A percentile compares a stretch with the other conserved stretches of the same genome.
phyloP scores from a whole-genome alignment of 2,113 vertebrate genomes.

The Ondatra zibethicus region DNA sequence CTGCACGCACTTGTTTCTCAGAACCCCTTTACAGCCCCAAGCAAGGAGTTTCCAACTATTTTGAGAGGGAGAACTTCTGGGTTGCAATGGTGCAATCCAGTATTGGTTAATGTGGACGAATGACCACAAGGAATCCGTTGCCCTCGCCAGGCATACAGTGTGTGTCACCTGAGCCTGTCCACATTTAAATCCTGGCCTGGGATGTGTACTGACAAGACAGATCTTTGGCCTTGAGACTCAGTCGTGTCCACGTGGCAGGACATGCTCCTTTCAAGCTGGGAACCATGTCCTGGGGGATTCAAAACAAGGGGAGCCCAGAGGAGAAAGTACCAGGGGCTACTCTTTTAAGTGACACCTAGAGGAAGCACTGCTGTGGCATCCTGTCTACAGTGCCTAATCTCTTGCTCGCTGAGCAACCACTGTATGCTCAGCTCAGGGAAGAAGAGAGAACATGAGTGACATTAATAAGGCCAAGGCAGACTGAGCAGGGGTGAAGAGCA shows the following conservation, averaged over 20 bases:
- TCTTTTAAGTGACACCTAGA: neutral
- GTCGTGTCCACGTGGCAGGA: neutral
- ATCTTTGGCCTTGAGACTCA: neutral
- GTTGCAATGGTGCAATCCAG: neutral
- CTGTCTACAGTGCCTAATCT: neutral
- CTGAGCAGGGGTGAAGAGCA: neutral
- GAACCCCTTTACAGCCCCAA: neutral
- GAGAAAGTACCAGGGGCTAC: neutral
- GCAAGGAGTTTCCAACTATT: slow-evolving; percentile 2
- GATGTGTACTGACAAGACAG: accelerated
- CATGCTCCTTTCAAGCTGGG: neutral
- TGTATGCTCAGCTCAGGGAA: neutral
- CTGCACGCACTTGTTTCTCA: neutral
- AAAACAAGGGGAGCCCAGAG: neutral
- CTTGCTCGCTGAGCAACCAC: neutral
- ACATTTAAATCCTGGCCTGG: neutral
- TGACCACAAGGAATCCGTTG: neutral
- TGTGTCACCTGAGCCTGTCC: neutral
- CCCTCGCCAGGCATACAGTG: neutral
- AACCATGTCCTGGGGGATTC: neutral
- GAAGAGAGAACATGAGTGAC: neutral
- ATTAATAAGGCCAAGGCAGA: neutral
- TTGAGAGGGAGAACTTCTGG: neutral
- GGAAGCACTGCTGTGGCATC: neutral
- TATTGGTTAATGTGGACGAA: neutral